These are phyloP conservation scores for Melanotaenia duboulayi DNA, from an alignment of 2,113 vertebrate genomes.

Conservation along the genomic window DNA sequence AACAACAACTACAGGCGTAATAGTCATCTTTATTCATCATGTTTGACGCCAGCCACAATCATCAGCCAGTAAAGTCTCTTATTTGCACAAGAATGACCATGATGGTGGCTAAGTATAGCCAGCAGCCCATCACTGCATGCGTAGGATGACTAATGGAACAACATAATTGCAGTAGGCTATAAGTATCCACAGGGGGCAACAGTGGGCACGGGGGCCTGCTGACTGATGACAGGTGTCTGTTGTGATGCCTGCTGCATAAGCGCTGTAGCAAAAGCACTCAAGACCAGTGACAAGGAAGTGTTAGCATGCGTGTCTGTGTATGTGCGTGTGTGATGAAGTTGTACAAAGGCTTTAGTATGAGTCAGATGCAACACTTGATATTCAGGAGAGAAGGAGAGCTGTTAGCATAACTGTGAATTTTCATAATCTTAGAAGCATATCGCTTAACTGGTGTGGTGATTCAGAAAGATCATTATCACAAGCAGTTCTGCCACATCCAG, in stretches of 20 bases:
- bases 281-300: conserved; percentile 43
- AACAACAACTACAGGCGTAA: conserved; percentile 6
- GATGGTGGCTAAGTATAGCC: conserved; percentile 64
- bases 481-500: conserved; percentile 22
- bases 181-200: conserved; percentile 67
- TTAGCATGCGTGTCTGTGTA: conserved; percentile 14
- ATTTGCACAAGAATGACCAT: conserved; percentile 53
- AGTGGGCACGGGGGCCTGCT: conserved; percentile 49
- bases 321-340: conserved; percentile 42
- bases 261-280: conserved; percentile 29
- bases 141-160: conserved; percentile 74
- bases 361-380: conserved; percentile 68
- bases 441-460: conserved; percentile 50
- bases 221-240: conserved; percentile 70
- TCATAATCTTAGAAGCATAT: conserved; percentile 68
- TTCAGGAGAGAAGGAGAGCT: conserved; percentile 57
- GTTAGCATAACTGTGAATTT: conserved; percentile 78
- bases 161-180: conserved; percentile 73
- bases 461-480: conserved; percentile 48
- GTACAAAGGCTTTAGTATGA: conserved; percentile 64
- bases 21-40: conserved; percentile 30
- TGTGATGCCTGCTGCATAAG: conserved; percentile 60
- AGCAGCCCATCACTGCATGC: conserved; percentile 55
- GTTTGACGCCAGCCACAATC: conserved; percentile 36
- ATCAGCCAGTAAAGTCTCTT: conserved; percentile 43